phyloP scores from a whole-genome alignment of 2,113 vertebrate species.

The Callipepla squamata region DNA sequence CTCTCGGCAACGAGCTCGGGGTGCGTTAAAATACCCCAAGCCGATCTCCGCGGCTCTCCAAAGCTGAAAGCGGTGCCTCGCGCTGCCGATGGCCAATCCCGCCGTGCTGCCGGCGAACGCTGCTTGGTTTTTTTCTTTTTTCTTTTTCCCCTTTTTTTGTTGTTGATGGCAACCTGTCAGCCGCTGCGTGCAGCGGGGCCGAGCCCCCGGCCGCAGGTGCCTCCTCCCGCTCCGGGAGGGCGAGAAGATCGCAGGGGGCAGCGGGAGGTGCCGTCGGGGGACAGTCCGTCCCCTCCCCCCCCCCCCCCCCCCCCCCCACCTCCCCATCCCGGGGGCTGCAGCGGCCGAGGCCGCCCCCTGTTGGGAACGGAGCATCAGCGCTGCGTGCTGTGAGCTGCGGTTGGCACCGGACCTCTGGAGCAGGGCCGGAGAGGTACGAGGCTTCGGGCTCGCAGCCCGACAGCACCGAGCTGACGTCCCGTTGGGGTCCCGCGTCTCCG shows the following conservation, averaged over 20 bases:
- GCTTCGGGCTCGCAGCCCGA: background rate
- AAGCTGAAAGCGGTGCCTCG: background rate
- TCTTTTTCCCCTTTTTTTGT: background rate
- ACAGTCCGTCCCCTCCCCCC: background rate
- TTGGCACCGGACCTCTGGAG: no score
- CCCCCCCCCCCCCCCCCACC: no score
- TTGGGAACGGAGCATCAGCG: slow-evolving; percentile 50
- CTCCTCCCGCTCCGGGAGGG: background rate
- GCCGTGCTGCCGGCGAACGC: background rate
- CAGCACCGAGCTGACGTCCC: background rate
- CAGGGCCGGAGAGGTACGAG: background rate
- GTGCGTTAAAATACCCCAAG: slow-evolving; percentile 43
- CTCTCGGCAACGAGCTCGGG: slow-evolving; percentile 26
- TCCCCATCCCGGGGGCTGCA: background rate
- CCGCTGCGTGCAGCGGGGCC: background rate
- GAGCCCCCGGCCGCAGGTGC: background rate
- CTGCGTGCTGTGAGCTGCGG: background rate
- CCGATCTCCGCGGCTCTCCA: slow-evolving; percentile 21
- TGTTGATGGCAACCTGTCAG: background rate
- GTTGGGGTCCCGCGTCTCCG: background rate
- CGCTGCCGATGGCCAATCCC: background rate
- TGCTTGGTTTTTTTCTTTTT: background rate
- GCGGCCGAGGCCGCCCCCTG: slow-evolving; percentile 76
- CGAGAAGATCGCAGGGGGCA: background rate
- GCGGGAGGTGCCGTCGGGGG: background rate